Conservation (phyloP, 2,797 vertebrate genomes). For the Spondyliosoma cantharus region DNA sequence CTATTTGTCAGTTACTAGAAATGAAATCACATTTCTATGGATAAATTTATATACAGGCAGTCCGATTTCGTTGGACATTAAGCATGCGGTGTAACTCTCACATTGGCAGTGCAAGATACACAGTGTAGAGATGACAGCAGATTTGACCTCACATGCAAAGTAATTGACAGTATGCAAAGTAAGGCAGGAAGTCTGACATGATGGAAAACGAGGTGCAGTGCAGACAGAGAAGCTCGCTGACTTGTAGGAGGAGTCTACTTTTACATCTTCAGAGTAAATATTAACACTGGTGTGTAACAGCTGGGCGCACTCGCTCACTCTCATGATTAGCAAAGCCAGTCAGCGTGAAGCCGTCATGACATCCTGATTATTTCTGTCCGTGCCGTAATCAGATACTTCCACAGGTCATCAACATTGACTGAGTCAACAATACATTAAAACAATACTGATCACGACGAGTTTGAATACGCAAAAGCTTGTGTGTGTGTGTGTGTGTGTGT, state of each 20-base stretch:
- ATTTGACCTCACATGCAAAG: constrained; percentile 38
- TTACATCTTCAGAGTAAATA: background rate
- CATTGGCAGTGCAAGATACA: constrained; percentile 19
- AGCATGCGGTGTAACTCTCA: constrained; percentile 15
- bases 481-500: too few species aligned
- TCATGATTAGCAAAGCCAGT: background rate
- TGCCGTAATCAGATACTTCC: background rate
- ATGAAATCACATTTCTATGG: constrained; percentile 2
- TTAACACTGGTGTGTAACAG: background rate
- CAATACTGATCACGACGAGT: background rate
- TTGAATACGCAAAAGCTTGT: constrained; percentile 23
- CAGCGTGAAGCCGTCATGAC: background rate
- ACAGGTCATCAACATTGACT: background rate
- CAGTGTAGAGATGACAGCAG: background rate
- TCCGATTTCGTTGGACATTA: constrained; percentile 3
- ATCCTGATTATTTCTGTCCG: background rate
- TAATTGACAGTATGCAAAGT: constrained; percentile 29
- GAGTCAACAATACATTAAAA: background rate
- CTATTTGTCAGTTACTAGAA: constrained; percentile 3
- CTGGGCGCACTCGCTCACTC: background rate
- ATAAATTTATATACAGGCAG: constrained; percentile 10
- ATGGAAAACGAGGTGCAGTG: background rate
- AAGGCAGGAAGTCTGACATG: constrained; percentile 30
- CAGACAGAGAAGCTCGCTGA: background rate
- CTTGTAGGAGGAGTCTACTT: background rate